Evolutionary conservation across 2,113 vertebrate species (phyloP).

Genomic region (Tiliqua scincoides): DNA sequence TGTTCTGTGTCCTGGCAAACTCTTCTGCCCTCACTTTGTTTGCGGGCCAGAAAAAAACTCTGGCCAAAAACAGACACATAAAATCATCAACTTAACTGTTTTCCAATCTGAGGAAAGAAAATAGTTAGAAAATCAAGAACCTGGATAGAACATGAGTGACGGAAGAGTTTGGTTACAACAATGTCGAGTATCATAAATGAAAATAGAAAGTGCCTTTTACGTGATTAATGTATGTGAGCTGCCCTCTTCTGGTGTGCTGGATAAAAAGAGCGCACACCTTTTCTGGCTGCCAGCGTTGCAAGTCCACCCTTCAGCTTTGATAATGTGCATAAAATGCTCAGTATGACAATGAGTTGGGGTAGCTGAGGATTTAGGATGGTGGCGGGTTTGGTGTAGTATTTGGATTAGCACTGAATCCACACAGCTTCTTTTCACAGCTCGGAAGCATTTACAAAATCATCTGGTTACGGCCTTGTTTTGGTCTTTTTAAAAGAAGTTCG

Average conservation of each 20-base stretch:
- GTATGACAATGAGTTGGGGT: constrained; percentile 83
- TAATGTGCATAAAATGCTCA: constrained; percentile 81
- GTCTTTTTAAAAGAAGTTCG: constrained; percentile 38
- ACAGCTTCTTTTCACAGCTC: constrained; percentile 72
- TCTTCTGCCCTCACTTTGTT: constrained; percentile 47
- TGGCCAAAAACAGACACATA: constrained; percentile 18
- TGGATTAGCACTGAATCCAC: constrained; percentile 83
- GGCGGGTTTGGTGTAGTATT: constrained; percentile 83
- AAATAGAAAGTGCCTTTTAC: constrained; percentile 78
- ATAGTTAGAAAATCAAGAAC: constrained; percentile 62
- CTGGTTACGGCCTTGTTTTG: constrained; percentile 62
- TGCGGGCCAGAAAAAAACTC: constrained; percentile 40
- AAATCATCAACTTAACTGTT: constrained; percentile 47
- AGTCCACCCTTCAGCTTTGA: constrained; percentile 73
- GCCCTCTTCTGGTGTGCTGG: constrained; percentile 72
- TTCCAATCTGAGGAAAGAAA: constrained; percentile 69
- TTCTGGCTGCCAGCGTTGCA: constrained; percentile 72
- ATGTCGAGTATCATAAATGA: constrained; percentile 69
- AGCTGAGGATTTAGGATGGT: constrained; percentile 82
- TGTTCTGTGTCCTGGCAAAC: constrained; percentile 33
- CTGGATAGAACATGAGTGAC: constrained; percentile 64
- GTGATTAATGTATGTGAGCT: constrained; percentile 80
- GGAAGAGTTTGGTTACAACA: constrained; percentile 67
- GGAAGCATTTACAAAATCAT: constrained; percentile 67
- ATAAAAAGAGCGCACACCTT: constrained; percentile 76